A percentile compares a stretch with the other conserved stretches of the same genome.
Conservation (phyloP, 2,888 invertebrate genomes). For the Cosmopolites sordidus region DNA sequence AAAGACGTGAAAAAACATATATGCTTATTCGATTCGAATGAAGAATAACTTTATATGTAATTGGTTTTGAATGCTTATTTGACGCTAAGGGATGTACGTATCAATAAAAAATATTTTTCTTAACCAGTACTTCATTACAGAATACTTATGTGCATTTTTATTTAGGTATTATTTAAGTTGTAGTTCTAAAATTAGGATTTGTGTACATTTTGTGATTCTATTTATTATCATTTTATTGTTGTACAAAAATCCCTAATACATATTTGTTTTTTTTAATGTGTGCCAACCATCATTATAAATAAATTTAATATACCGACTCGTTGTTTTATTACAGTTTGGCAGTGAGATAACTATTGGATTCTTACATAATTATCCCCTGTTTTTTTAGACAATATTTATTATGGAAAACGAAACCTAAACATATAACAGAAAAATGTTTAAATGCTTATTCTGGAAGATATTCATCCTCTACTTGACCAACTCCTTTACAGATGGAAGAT, state of each 20-base stretch:
- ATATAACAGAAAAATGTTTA: no score
- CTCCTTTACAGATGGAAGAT: no score
- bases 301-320: conserved; percentile 29
- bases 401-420: no score
- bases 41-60: no score
- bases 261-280: conserved; percentile 46
- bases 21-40: no score
- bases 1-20: no score
- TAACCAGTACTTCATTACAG: not conserved
- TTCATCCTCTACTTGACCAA: no score
- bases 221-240: conserved; percentile 40
- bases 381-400: no score
- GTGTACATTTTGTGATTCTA: conserved; percentile 37
- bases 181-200: conserved; percentile 27
- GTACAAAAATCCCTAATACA: conserved; percentile 46
- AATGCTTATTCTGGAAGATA: no score
- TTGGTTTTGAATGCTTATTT: not conserved
- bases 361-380: no score
- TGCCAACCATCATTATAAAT: conserved; percentile 50
- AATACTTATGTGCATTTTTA: conserved; percentile 15
- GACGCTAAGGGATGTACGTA: not conserved
- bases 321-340: not conserved
- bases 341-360: no score
- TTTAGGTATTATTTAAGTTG: conserved; percentile 16
- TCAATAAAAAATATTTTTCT: not conserved